phyloP scores from a whole-genome alignment of 2,797 vertebrate species.

The Pampus argenteus region DNA sequence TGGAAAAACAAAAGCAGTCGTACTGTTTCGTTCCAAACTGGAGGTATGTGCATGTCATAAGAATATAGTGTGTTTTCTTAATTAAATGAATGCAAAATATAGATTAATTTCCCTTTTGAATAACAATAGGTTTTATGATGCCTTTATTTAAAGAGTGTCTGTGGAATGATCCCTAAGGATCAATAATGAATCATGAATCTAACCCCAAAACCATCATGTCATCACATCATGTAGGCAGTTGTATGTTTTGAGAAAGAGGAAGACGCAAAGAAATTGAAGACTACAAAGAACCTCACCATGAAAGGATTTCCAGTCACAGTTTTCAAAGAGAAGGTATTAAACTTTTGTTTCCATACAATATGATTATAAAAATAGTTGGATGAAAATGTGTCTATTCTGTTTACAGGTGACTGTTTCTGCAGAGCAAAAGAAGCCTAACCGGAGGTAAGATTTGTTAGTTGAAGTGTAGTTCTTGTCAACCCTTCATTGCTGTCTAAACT shows the following conservation, averaged over 20 bases:
- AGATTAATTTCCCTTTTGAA: no score
- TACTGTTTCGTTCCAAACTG: slow-evolving; percentile 74
- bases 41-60: slow-evolving; percentile 38
- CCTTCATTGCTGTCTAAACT: no score
- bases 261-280: slow-evolving; percentile 84
- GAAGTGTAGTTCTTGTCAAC: no score
- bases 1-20: slow-evolving; percentile 87
- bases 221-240: slow-evolving; percentile 80
- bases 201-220: not conserved
- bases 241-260: slow-evolving; percentile 88
- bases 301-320: slow-evolving; percentile 80
- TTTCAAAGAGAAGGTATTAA: slow-evolving; percentile 59
- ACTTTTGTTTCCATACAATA: no score
- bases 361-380: no score
- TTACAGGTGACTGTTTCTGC: slow-evolving; percentile 21
- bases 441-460: no score
- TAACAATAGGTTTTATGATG: not conserved
- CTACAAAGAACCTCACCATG: slow-evolving; percentile 71
- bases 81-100: not conserved
- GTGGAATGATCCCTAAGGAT: no score
- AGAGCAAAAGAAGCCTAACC: slow-evolving; percentile 11
- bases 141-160: not conserved
- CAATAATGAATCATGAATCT: no score
- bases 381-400: not conserved
- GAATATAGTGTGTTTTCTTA: no score